Conservation (phyloP, 2,888 invertebrate genomes). For the Rhamphomyia laevipes region DNA sequence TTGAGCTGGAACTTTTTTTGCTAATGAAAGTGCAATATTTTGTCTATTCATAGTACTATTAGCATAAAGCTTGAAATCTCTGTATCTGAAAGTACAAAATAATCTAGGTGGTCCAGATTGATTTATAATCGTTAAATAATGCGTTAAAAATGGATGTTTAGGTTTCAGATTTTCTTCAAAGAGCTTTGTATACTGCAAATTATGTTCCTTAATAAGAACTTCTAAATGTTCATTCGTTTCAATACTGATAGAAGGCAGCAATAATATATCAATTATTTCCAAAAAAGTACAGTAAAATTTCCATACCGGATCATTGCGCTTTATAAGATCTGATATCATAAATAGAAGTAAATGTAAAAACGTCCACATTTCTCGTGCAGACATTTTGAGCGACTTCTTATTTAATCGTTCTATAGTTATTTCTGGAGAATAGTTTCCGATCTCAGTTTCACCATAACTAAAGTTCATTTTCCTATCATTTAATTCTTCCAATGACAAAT, state of each 20-base stretch:
- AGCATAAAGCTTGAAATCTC: slow-evolving; percentile 4
- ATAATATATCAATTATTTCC: slow-evolving; percentile 10
- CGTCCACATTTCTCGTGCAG: slow-evolving; percentile 11
- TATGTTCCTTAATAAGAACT: neutral
- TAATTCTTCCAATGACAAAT: neutral
- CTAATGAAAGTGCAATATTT: slow-evolving; percentile 4
- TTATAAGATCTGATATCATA: slow-evolving; percentile 3
- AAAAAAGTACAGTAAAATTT: slow-evolving; percentile 9
- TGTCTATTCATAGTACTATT: neutral
- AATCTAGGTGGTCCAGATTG: slow-evolving; percentile 7
- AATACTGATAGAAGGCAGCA: slow-evolving; percentile 2
- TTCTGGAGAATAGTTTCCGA: slow-evolving; percentile 3
- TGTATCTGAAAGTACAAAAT: slow-evolving; percentile 5
- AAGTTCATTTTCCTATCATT: slow-evolving; percentile 1
- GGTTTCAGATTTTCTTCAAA: slow-evolving; percentile 5
- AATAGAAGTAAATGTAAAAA: slow-evolving; percentile 10
- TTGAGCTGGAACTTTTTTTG: neutral
- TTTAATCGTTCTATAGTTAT: slow-evolving; percentile 4
- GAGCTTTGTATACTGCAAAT: neutral
- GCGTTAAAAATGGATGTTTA: slow-evolving; percentile 4
- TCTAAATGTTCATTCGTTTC: neutral
- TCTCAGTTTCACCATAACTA: slow-evolving; percentile 6
- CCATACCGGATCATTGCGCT: neutral
- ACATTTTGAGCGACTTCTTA: slow-evolving; percentile 4
- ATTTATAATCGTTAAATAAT: slow-evolving; percentile 6